Conservation (phyloP, 2,797 vertebrate species). For the Cuculus canorus region DNA sequence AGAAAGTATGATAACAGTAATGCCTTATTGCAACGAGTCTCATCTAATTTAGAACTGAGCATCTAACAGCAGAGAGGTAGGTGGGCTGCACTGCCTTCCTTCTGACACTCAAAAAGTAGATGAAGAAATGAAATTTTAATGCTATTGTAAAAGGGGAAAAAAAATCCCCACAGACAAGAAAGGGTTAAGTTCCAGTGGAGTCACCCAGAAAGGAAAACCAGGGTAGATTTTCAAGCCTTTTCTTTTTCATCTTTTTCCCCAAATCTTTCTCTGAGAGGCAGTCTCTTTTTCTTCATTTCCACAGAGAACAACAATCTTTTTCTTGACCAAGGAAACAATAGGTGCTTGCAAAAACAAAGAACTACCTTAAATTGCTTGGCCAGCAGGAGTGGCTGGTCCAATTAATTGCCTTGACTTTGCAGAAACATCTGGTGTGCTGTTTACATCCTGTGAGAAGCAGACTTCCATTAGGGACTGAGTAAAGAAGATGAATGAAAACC, state of each 20-base stretch:
- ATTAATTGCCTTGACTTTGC: constrained; percentile 24
- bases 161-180: not conserved
- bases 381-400: not conserved
- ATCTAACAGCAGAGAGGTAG: not conserved
- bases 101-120: not conserved
- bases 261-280: not conserved
- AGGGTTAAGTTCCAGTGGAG: not conserved
- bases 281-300: not conserved
- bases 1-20: not conserved
- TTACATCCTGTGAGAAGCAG: not conserved
- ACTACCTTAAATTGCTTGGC: not conserved
- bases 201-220: not conserved
- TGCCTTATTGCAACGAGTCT: not conserved
- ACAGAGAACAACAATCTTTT: not conserved
- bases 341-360: not conserved
- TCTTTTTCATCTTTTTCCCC: not conserved
- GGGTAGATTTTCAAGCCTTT: not conserved
- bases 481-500: not conserved
- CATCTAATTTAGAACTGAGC: not conserved
- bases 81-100: not conserved
- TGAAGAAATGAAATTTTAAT: not conserved
- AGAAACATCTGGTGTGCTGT: constrained; percentile 1
- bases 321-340: not conserved
- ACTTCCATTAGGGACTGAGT: not conserved
- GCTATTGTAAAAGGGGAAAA: not conserved